Percentiles rank a stretch among this genome's conserved stretches.
Evolutionary conservation across 1,140 invertebrate genomes (phyloP).

Genomic region (Apis cerana): DNA sequence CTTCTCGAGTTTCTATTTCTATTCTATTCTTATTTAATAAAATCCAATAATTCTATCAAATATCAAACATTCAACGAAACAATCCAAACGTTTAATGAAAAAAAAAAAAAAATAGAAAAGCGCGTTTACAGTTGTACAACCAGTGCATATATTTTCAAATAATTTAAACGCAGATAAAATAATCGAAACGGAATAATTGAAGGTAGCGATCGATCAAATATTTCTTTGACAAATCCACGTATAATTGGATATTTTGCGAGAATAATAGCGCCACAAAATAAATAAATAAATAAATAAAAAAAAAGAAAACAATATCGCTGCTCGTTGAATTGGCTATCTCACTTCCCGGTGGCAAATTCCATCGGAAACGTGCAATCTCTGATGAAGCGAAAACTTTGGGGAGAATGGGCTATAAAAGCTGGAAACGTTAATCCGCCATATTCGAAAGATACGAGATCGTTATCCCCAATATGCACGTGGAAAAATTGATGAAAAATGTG

Average conservation of each 20-base stretch:
- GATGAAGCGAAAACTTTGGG: background rate
- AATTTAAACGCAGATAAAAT: background rate
- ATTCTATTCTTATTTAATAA: too few relatives aligned
- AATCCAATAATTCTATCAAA: too few relatives aligned
- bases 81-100: too few relatives aligned
- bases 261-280: background rate
- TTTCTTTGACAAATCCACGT: background rate
- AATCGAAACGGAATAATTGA: background rate
- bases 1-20: too few relatives aligned
- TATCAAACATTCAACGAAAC: too few relatives aligned
- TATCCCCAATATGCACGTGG: background rate
- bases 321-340: background rate
- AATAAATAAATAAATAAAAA: background rate
- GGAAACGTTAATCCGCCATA: background rate
- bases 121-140: background rate
- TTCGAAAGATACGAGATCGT: background rate
- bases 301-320: background rate
- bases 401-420: background rate
- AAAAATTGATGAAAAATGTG: background rate
- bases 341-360: background rate
- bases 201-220: background rate
- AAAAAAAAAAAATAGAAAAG: background rate
- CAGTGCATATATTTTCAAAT: background rate
- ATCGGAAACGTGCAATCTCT: background rate
- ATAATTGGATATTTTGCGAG: background rate